phyloP scores from a whole-genome alignment of 2,888 invertebrate genomes.

The Zaprionus obscuricornis region DNA sequence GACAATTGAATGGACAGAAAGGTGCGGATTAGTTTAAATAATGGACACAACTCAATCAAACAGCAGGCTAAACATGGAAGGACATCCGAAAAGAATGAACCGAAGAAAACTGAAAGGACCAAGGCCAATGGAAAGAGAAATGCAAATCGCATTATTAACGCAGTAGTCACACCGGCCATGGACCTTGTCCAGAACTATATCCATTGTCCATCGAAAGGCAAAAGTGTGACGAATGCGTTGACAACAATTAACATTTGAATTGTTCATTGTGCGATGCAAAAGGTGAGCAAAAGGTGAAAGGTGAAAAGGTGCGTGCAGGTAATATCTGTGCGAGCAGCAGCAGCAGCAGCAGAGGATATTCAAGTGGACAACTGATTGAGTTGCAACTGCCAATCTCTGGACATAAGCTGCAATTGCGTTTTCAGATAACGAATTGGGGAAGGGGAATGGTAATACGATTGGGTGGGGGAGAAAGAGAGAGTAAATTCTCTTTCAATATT shows the following conservation, averaged over 20 bases:
- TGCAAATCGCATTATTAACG: constrained; percentile 82
- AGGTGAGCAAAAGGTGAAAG: constrained; percentile 17
- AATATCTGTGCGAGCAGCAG: constrained; percentile 47
- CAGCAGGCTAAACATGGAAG: constrained; percentile 62
- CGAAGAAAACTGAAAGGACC: constrained; percentile 11
- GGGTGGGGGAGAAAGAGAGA: constrained; percentile 1
- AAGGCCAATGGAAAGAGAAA: constrained; percentile 58
- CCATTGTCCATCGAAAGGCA: constrained; percentile 56
- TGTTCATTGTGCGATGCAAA: no score
- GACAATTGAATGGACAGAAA: constrained; percentile 36
- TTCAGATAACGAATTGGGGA: background rate
- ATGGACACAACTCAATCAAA: constrained; percentile 68
- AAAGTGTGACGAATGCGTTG: constrained; percentile 73
- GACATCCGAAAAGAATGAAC: constrained; percentile 13
- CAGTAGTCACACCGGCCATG: constrained; percentile 60
- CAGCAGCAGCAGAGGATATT: constrained; percentile 20
- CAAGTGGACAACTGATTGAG: constrained; percentile 71
- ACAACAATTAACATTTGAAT: constrained; percentile 63
- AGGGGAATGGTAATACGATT: constrained; percentile 8
- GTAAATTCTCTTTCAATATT: constrained; percentile 29
- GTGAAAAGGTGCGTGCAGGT: constrained; percentile 10
- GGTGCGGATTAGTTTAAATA: constrained; percentile 62
- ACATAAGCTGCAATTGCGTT: constrained; percentile 16
- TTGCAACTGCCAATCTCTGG: constrained; percentile 7
- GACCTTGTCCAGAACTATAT: constrained; percentile 44